Evolutionary conservation across 1,140 invertebrate genomes (phyloP).

Genomic region (Penaeus japonicus): DNA sequence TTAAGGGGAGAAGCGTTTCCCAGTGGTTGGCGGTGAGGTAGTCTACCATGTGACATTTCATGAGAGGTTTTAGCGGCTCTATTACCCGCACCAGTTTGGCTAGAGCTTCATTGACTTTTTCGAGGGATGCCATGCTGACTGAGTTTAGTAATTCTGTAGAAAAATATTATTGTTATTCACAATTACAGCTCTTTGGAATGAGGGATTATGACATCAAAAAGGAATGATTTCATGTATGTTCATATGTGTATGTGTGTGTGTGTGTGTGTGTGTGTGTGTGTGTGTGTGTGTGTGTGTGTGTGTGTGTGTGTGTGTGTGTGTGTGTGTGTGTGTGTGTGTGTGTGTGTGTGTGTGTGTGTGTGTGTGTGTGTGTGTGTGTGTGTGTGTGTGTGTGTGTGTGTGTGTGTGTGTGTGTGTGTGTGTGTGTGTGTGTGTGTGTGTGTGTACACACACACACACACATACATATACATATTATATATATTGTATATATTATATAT

Average conservation of each 20-base stretch:
- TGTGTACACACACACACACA: neutral
- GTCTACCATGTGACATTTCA: constrained; percentile 34
- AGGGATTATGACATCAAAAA: neutral
- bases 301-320: neutral
- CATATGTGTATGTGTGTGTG: neutral
- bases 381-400: neutral
- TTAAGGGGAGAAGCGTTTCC: constrained; percentile 7
- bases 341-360: neutral
- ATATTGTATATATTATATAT: neutral
- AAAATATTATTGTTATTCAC: neutral
- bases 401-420: neutral
- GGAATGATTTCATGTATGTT: too few species aligned
- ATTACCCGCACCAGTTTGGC: constrained; percentile 10
- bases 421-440: neutral
- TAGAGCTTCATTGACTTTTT: constrained; percentile 11
- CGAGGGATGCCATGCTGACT: constrained; percentile 20
- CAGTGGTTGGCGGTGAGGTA: constrained; percentile 25
- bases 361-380: neutral
- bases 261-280: neutral
- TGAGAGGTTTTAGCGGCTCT: constrained; percentile 10
- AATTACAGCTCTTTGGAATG: too few species aligned
- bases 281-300: neutral
- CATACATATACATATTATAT: neutral
- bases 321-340: neutral
- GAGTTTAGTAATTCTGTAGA: neutral